Percentiles rank a stretch among this genome's conserved stretches.
Conservation (phyloP, 1,140 invertebrate species). For the Diploscapter pachys region DNA sequence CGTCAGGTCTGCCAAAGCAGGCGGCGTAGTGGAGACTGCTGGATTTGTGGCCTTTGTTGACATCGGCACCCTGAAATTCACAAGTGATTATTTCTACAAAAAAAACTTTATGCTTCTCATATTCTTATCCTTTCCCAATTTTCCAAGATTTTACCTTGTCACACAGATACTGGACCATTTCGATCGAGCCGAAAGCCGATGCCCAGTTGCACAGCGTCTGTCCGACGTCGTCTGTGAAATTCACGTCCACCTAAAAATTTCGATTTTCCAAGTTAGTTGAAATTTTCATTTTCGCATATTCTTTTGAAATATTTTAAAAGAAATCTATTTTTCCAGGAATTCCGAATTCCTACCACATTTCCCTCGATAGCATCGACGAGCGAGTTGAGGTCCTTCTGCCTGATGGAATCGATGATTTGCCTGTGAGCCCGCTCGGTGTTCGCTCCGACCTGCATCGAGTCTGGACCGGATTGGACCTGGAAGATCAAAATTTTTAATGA, state of each 20-base stretch:
- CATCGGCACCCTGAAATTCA: conserved; percentile 63
- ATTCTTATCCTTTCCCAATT: conserved; percentile 67
- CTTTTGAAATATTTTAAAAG: conserved; percentile 1
- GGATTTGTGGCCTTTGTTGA: conserved; percentile 81
- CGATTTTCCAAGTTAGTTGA: conserved; percentile 4
- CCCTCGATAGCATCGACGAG: conserved; percentile 89
- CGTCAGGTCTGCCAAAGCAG: conserved; percentile 93
- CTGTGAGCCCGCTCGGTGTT: conserved; percentile 81
- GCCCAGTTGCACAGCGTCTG: conserved; percentile 98
- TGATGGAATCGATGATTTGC: conserved; percentile 94
- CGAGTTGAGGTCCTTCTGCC: conserved; percentile 95
- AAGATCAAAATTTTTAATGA: too few relatives aligned
- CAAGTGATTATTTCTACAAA: not conserved
- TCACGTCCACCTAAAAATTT: conserved; percentile 78
- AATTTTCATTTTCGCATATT: conserved; percentile 26
- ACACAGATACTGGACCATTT: conserved; percentile 84
- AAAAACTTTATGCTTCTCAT: not conserved
- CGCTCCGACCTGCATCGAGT: not conserved
- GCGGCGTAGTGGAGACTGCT: conserved; percentile 97
- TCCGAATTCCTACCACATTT: conserved; percentile 65
- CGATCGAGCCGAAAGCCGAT: conserved; percentile 79
- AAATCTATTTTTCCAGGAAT: not conserved
- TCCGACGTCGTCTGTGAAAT: conserved; percentile 98
- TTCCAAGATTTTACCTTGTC: conserved; percentile 71
- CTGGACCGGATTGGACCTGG: not conserved